A percentile compares a stretch with the other conserved stretches of the same genome.
phyloP scores from a whole-genome alignment of 2,797 vertebrate species.

The Brachyrhaphis roseni region DNA sequence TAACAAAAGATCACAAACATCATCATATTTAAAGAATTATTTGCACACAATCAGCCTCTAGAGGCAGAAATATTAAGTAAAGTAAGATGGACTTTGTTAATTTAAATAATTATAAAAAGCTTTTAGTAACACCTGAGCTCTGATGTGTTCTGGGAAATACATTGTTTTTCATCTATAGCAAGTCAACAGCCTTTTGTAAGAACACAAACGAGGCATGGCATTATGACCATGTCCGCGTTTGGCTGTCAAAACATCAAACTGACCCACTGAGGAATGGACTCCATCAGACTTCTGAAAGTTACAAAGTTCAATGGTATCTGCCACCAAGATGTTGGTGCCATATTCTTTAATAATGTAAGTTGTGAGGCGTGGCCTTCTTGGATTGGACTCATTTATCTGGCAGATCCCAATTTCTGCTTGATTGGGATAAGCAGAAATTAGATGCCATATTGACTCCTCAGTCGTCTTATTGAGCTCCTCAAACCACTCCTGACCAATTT shows the following conservation, averaged over 20 bases:
- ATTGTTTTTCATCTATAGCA: slow-evolving; percentile 32
- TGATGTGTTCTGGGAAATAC: slow-evolving; percentile 48
- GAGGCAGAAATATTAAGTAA: slow-evolving; percentile 19
- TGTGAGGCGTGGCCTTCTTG: neutral
- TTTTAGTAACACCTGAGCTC: slow-evolving; percentile 36
- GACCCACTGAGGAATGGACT: neutral
- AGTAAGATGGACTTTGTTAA: slow-evolving; percentile 32
- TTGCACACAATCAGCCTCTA: slow-evolving; percentile 6
- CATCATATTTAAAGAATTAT: neutral
- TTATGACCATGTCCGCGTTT: neutral
- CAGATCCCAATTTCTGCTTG: neutral
- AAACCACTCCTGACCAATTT: neutral
- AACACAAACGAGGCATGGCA: neutral
- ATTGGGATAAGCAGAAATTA: neutral
- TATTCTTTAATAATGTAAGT: neutral
- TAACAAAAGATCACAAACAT: neutral
- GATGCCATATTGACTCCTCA: neutral
- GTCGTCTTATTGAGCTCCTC: too few relatives aligned
- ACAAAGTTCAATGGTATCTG: neutral
- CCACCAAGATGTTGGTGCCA: neutral
- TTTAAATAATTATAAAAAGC: slow-evolving; percentile 19
- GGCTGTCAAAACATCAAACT: neutral
- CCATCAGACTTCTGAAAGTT: neutral
- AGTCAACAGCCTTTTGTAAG: neutral
- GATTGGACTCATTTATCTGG: neutral